Evolutionary conservation across 2,113 vertebrate species (phyloP).

Genomic region (Chamaetylas fuelleborni): DNA sequence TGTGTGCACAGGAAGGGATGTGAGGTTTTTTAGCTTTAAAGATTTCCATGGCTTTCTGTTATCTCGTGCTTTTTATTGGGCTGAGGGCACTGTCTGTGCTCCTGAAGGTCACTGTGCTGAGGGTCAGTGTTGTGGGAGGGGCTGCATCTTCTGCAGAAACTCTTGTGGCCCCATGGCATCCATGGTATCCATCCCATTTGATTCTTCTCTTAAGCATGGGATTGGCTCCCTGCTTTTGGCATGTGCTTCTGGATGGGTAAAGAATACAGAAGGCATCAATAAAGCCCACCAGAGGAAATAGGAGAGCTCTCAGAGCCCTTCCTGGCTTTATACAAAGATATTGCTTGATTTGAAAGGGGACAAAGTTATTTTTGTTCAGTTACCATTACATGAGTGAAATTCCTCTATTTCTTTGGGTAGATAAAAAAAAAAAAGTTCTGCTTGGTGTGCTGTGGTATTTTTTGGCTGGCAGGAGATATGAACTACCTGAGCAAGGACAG

Average conservation of each 20-base stretch:
- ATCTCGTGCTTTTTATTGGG: background rate
- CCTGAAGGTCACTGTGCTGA: background rate
- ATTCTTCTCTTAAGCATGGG: background rate
- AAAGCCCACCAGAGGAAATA: background rate
- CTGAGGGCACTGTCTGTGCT: background rate
- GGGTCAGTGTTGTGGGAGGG: background rate
- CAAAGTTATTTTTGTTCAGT: background rate
- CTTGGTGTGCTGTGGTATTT: background rate
- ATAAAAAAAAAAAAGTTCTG: background rate
- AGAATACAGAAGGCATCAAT: background rate
- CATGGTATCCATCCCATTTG: background rate
- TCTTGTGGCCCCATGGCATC: background rate
- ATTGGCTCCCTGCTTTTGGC: background rate
- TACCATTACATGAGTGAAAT: background rate
- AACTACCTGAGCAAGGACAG: background rate
- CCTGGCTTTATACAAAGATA: background rate
- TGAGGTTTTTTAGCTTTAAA: background rate
- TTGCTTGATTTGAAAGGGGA: background rate
- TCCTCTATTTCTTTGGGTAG: background rate
- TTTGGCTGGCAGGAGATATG: background rate
- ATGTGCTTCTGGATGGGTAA: background rate
- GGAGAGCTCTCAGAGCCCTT: background rate
- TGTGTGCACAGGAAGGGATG: background rate
- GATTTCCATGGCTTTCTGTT: background rate
- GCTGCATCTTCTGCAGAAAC: background rate